Evolutionary conservation across 2,888 invertebrate genomes (phyloP).

Genomic region (Nezara viridula): DNA sequence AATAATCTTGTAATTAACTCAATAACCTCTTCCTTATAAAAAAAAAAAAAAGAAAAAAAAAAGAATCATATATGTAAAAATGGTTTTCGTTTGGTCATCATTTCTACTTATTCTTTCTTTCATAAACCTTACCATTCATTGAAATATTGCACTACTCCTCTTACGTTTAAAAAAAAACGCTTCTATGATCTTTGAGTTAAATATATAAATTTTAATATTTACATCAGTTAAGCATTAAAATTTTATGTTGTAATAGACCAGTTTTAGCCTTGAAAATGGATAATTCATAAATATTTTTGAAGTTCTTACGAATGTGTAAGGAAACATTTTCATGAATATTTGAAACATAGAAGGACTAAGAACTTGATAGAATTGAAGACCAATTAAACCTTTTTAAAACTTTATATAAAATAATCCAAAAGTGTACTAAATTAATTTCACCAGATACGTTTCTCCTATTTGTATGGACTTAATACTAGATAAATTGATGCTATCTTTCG

Average conservation of each 20-base stretch:
- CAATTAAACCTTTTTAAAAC: background rate
- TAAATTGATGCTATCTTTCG: slow-evolving; percentile 30
- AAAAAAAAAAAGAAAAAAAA: background rate
- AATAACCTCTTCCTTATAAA: background rate
- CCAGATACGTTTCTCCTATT: background rate
- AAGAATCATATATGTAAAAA: background rate
- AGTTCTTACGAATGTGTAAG: too few relatives aligned
- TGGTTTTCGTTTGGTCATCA: background rate
- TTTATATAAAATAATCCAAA: background rate
- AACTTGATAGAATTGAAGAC: background rate
- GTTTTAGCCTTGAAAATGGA: too few relatives aligned
- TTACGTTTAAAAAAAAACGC: background rate
- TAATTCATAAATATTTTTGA: background rate
- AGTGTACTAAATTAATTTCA: background rate
- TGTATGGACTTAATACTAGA: slow-evolving; percentile 8
- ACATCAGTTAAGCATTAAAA: background rate
- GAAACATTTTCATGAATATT: background rate
- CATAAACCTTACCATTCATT: background rate
- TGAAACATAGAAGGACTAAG: background rate
- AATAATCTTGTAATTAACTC: background rate
- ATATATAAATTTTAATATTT: background rate
- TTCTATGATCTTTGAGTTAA: background rate
- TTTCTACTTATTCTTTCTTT: background rate
- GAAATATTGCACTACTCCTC: background rate
- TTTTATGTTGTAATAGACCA: too few relatives aligned